A percentile compares a stretch with the other conserved stretches of the same genome.
Evolutionary conservation across 1,140 invertebrate genomes (phyloP).

Genomic region (Zaprionus lachaisei): DNA sequence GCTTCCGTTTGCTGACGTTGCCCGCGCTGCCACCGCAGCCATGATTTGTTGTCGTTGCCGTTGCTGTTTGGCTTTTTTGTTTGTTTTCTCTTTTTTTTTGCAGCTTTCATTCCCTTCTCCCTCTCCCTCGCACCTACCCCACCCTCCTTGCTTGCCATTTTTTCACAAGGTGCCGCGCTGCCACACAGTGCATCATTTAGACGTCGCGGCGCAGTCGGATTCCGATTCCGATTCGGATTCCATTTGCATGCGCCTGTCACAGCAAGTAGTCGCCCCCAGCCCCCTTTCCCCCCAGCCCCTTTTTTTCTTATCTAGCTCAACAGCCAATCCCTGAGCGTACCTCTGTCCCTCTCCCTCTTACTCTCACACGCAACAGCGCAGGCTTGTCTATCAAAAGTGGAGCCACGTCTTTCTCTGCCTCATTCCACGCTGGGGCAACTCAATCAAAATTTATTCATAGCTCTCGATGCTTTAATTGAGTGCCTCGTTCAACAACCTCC

Average conservation of each 20-base stretch:
- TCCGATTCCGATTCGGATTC: conserved; percentile 12
- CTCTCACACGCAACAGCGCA: background rate
- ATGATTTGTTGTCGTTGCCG: conserved; percentile 66
- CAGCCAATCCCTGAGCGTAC: conserved; percentile 24
- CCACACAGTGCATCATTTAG: conserved; percentile 70
- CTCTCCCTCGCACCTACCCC: no score
- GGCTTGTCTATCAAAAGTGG: conserved; percentile 14
- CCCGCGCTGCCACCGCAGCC: conserved; percentile 41
- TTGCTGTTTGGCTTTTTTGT: background rate
- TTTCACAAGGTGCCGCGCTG: conserved; percentile 34
- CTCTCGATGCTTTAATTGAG: conserved; percentile 43
- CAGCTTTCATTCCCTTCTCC: background rate
- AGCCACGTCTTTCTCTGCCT: background rate
- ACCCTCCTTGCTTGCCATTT: background rate
- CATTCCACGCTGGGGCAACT: conserved; percentile 23
- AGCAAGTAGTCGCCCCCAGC: background rate
- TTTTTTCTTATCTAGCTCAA: background rate
- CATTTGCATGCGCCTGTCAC: conserved; percentile 43
- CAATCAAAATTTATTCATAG: conserved; percentile 45
- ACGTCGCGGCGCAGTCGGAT: conserved; percentile 20
- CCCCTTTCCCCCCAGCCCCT: background rate
- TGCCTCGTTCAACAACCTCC: conserved; percentile 13
- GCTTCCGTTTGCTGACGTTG: conserved; percentile 63
- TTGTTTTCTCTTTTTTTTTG: background rate
- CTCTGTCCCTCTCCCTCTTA: background rate